Evolutionary conservation across 2,797 vertebrate species (phyloP), one percentile per base, ranked within the genome.

Genomic region (Spatula clypeata): DNA sequence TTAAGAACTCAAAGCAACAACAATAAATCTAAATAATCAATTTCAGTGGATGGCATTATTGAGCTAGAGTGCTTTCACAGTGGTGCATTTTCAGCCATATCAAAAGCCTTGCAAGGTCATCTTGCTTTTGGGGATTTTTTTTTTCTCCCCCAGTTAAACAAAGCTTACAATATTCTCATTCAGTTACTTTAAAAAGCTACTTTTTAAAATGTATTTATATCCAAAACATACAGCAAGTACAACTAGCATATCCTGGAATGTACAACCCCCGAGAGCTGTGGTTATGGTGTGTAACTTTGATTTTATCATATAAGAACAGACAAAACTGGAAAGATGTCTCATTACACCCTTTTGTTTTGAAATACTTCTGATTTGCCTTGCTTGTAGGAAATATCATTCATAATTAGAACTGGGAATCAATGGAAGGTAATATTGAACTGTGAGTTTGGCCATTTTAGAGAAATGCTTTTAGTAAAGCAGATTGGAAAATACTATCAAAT

Each of bases 271-370:
- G 51, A 82, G 61, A 75, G 13, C 81, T 34, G 32, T 40, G 32
- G 62, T 79, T 86, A 38, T 0, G 1, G 60, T 45, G 62, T 81
- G 94, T 84, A 57, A 38, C 55, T 83, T 89, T 76, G 44, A 53
- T 92, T 95, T 91, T 71, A 54, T 96, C 77, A 17, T 74, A 42
- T 65, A 77, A 88, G 91, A 90, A 77, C 69, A 85, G 93, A 96
- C 89, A 70, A 61, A 96, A 96, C 90, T 90, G 94, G 72, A 90
- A 95, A 61, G 91, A 82, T 93, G 79, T 88, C 93, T 96, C 92
- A 86, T 94, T 96, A 92, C 36, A 86, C 51, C 65, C 73, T 34
- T 83, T 96, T 93, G 88, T 27, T 77, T 90, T 87, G 90, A 90
- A 96, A 95, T 93, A 55, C 75, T 90, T 94, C 40, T 94, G 90